A percentile compares a stretch with the other conserved stretches of the same genome.
phyloP scores from a whole-genome alignment of 2,113 vertebrate species.

The Bubo scandiacus region DNA sequence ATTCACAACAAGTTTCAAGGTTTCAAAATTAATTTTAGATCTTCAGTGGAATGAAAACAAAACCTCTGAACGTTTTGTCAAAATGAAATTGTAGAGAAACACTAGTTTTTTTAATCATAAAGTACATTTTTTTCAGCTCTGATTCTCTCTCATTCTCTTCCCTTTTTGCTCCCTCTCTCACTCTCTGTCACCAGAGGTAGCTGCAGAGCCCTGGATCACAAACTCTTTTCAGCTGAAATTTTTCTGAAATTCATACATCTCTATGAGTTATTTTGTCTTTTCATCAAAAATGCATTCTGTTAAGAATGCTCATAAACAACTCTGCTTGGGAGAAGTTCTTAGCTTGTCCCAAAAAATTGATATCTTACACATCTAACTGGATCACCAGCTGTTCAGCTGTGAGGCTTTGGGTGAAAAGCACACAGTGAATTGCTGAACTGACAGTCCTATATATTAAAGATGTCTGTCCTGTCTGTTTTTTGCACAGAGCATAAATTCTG shows the following conservation, averaged over 20 bases:
- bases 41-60: background rate
- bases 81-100: background rate
- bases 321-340: background rate
- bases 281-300: background rate
- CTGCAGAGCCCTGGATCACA: background rate
- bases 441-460: background rate
- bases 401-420: background rate
- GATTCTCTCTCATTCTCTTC: background rate
- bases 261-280: background rate
- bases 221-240: background rate
- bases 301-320: background rate
- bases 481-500: background rate
- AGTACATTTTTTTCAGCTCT: background rate
- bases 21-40: background rate
- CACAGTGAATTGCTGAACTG: background rate
- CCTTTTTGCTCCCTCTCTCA: background rate
- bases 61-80: background rate
- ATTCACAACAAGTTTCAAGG: background rate
- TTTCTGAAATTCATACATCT: background rate
- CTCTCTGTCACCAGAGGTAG: constrained; percentile 10
- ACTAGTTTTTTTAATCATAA: background rate
- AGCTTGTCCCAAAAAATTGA: background rate
- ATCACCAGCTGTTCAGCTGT: background rate
- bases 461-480: background rate
- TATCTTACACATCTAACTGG: background rate